Conservation (phyloP, 2,113 vertebrate genomes). For the Gallinago jamesoni region DNA sequence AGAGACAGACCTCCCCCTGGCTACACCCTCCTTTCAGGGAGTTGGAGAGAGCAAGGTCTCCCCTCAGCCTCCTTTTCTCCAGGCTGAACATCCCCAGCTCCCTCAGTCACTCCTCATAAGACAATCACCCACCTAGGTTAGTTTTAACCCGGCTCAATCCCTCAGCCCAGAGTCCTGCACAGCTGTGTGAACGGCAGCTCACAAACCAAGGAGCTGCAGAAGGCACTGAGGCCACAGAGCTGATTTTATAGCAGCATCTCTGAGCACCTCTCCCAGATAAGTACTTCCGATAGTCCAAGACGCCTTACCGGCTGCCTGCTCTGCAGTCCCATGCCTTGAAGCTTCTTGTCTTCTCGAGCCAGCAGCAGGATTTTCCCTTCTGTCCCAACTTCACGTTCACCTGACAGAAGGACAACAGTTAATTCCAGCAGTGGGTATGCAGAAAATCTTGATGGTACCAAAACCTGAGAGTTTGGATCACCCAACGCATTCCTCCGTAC, state of each 20-base stretch:
- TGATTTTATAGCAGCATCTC: not conserved
- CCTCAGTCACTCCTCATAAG: too few species aligned
- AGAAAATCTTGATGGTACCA: not conserved
- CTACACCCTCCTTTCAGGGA: too few species aligned
- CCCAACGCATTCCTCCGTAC: too few species aligned
- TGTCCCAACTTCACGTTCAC: conserved; percentile 79
- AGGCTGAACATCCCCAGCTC: too few species aligned
- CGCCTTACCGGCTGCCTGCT: conserved; percentile 78
- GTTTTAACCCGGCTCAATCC: not conserved
- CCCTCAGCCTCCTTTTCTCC: too few species aligned
- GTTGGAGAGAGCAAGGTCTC: too few species aligned
- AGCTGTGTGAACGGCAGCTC: rapidly evolving
- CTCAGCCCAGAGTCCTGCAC: not conserved
- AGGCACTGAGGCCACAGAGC: rapidly evolving
- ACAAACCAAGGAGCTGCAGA: not conserved
- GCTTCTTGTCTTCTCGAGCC: conserved; percentile 80
- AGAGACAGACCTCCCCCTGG: too few species aligned
- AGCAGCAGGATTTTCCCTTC: conserved; percentile 79
- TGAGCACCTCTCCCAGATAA: not conserved
- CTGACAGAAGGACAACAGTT: conserved; percentile 37
- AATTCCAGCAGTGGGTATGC: not conserved
- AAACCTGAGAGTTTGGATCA: not conserved
- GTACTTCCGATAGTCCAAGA: not conserved
- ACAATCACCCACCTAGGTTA: not conserved
- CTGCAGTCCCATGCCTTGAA: conserved; percentile 78